These are phyloP conservation scores for Mechanitis messenoides DNA, from an alignment of 2,888 invertebrate genomes.

Conservation along the genomic window DNA sequence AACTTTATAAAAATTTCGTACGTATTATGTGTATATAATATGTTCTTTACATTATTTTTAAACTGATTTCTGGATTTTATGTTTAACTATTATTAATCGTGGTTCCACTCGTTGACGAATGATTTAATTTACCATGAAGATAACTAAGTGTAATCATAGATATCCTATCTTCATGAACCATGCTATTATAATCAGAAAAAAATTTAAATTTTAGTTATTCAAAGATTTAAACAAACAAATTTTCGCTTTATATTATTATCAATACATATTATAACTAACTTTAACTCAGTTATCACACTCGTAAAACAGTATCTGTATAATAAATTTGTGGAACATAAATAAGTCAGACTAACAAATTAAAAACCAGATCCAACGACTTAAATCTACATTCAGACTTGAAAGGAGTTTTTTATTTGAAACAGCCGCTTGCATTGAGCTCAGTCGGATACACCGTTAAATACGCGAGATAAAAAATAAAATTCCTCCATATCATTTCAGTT, in stretches of 20 bases:
- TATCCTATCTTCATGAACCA: too few relatives aligned
- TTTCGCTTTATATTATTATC: too few relatives aligned
- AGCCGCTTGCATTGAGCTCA: neutral
- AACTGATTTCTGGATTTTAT: neutral
- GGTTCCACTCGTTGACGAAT: too few relatives aligned
- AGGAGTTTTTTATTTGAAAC: slow-evolving; percentile 1
- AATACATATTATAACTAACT: too few relatives aligned
- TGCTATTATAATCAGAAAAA: too few relatives aligned
- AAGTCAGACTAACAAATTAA: neutral
- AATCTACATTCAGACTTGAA: slow-evolving; percentile 2
- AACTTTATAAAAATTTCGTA: neutral
- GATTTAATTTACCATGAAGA: too few relatives aligned
- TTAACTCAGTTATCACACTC: too few relatives aligned
- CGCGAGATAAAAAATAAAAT: neutral
- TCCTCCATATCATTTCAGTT: neutral
- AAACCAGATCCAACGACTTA: neutral
- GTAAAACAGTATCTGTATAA: too few relatives aligned
- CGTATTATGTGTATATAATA: neutral
- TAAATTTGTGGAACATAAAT: neutral
- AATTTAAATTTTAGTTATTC: too few relatives aligned
- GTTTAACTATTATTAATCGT: too few relatives aligned
- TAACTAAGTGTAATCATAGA: too few relatives aligned
- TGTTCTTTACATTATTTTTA: neutral
- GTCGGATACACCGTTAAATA: neutral
- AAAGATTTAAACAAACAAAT: too few relatives aligned